Evolutionary conservation across 2,888 invertebrate species (phyloP), one percentile per base, ranked within the genome.

Genomic region (Scelioninae gen. 2): DNA sequence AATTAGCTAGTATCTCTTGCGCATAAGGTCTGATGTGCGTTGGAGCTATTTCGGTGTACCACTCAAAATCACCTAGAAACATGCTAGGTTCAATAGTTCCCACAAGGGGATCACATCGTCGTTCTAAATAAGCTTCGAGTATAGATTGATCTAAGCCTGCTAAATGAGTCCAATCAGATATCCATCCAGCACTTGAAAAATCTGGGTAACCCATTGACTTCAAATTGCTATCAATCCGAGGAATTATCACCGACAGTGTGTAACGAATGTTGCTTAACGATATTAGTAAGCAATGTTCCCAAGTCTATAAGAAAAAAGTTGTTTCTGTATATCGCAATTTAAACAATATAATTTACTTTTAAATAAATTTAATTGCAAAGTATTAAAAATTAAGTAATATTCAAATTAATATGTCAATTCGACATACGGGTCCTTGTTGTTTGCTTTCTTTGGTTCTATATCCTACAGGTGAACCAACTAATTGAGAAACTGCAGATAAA

Each of bases 51-150:
- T 93, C 92, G 0, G 91, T 91, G 80, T 93, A 92, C 92, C 96
- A 95, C 82, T 94, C 94, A 83, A 96, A 94, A 67, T 92, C 89
- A 0, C 96, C 96, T 82, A 95, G 89, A 86, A 97, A 97, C 96
- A 98, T 97, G 74, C 95, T 96, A 4, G 95, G 96, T 86, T 98
- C 97, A 75, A 98, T 96, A 4, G 94, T 95, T n/a, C 96, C 97
- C 18, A 97, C 96, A 9, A 98, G 88, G 0, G 97, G 97, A 87
- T 97, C 96, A 43, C 95, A 94, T 83, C 96, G 96, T 82, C 94
- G 93, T 85, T 97, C 97, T 52, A 95, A 88, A 83, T 94, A 95
- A 1, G 92, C 92, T 80, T 95, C 94, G 0, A 48, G 33, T 18
- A 70, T 63, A 5, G 55, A 57, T 4, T 70, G 43, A 31, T 63